Percentiles rank a stretch among this genome's conserved stretches.
phyloP scores from a whole-genome alignment of 2,888 invertebrate genomes.

The Oxytorus armatus region DNA sequence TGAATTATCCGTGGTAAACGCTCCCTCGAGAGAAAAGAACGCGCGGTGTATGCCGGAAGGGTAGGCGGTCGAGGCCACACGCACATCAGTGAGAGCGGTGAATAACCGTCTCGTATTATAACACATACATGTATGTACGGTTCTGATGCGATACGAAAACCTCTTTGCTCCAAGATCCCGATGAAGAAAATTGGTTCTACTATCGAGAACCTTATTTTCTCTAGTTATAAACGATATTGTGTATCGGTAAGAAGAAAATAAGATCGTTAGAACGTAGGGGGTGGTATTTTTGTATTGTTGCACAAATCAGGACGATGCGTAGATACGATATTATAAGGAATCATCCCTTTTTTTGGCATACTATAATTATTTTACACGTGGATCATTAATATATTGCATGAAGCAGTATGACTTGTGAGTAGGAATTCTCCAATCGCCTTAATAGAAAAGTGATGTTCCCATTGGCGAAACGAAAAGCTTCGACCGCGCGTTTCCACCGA shows the following conservation, averaged over 20 bases:
- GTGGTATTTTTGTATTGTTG: not conserved
- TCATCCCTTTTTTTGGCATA: not conserved
- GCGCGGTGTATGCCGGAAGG: conserved; percentile 50
- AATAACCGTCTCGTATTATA: conserved; percentile 8
- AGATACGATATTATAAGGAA: conserved; percentile 3
- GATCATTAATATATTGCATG: conserved; percentile 1
- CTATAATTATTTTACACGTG: too few species aligned
- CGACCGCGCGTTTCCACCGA: conserved; percentile 58
- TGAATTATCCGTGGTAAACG: conserved; percentile 84
- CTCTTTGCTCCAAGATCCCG: conserved; percentile 35
- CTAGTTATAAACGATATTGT: conserved; percentile 37
- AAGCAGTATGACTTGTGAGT: conserved; percentile 5
- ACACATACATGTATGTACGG: not conserved
- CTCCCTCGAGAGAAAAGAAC: conserved; percentile 77
- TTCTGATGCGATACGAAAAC: conserved; percentile 21
- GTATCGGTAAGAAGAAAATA: conserved; percentile 29
- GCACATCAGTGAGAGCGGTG: conserved; percentile 26
- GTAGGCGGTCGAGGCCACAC: conserved; percentile 50
- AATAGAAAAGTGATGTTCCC: conserved; percentile 81
- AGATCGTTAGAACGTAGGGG: not conserved
- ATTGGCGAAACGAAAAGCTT: conserved; percentile 65
- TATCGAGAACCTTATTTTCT: conserved; percentile 41
- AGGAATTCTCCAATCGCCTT: conserved; percentile 78
- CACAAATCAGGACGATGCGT: conserved; percentile 1
- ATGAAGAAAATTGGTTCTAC: conserved; percentile 30